These are phyloP conservation scores for Cheilosia urbana DNA, from an alignment of 2,888 invertebrate species.

Conservation along the genomic window DNA sequence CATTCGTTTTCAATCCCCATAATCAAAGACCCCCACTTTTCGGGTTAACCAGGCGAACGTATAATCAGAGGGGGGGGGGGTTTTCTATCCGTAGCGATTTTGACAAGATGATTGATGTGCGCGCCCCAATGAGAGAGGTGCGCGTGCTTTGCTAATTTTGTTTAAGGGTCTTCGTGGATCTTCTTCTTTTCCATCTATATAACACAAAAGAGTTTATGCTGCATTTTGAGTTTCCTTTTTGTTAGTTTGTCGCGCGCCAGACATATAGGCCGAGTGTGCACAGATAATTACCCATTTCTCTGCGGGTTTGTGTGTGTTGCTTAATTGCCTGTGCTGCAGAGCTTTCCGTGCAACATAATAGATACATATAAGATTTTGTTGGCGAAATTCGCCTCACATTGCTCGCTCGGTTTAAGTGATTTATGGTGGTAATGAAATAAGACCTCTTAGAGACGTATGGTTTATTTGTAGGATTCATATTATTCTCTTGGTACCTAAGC, in stretches of 20 bases:
- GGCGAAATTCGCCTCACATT: constrained; percentile 8
- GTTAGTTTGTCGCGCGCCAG: constrained; percentile 43
- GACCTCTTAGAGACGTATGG: constrained; percentile 5
- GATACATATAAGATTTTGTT: neutral
- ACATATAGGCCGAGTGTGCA: constrained; percentile 6
- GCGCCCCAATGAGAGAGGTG: constrained; percentile 75
- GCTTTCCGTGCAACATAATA: constrained; percentile 28
- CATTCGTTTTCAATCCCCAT: constrained; percentile 74
- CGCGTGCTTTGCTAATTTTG: constrained; percentile 78
- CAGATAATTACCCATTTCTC: constrained; percentile 25
- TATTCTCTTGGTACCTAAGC: neutral
- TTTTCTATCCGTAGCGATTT: constrained; percentile 73
- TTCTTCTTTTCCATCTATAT: neutral
- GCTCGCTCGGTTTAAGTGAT: constrained; percentile 11
- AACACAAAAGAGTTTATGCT: constrained; percentile 7
- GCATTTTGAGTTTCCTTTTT: neutral
- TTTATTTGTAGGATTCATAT: constrained; percentile 3
- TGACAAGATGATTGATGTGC: constrained; percentile 79
- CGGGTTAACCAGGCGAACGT: constrained; percentile 67
- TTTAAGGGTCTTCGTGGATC: constrained; percentile 41
- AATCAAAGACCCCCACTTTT: constrained; percentile 72
- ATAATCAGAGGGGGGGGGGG: constrained; percentile 56
- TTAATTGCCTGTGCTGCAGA: constrained; percentile 9
- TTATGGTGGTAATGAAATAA: constrained; percentile 33
- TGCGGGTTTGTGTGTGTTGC: neutral